Percentiles rank a stretch among this genome's conserved stretches.
Evolutionary conservation across 2,888 invertebrate species (phyloP).

Genomic region (Hypena proboscidalis): DNA sequence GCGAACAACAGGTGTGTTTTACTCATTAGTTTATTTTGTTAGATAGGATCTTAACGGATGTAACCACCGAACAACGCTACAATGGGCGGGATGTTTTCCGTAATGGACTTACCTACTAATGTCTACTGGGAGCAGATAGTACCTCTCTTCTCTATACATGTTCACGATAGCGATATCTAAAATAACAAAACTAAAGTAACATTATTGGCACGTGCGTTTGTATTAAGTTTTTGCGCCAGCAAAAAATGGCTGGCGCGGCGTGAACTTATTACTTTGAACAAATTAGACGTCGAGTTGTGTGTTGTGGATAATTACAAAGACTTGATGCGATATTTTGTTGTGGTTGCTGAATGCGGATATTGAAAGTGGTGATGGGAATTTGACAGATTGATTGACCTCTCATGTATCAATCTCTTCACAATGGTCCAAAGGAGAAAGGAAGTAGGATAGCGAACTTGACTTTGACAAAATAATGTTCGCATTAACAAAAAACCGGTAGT

Average conservation of each 20-base stretch:
- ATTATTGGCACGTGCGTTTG: conserved; percentile 73
- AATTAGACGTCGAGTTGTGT: conserved; percentile 71
- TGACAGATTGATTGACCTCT: too few species aligned
- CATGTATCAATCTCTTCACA: too few species aligned
- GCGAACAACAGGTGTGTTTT: conserved; percentile 70
- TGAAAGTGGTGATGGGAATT: too few species aligned
- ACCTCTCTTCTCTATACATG: conserved; percentile 58
- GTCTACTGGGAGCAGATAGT: conserved; percentile 39
- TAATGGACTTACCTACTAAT: conserved; percentile 72
- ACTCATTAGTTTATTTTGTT: conserved; percentile 77
- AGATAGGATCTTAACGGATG: conserved; percentile 81
- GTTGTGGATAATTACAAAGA: conserved; percentile 67
- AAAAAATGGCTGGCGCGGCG: conserved; percentile 65
- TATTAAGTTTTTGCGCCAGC: conserved; percentile 66
- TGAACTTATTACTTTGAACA: conserved; percentile 71
- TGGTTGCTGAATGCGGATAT: conserved; percentile 56
- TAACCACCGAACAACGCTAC: conserved; percentile 72
- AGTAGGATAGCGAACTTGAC: too few species aligned
- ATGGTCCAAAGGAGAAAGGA: too few species aligned
- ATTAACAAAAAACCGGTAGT: too few species aligned
- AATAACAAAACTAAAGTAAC: conserved; percentile 78
- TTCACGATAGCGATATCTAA: conserved; percentile 73
- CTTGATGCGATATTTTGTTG: conserved; percentile 66
- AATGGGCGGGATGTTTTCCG: conserved; percentile 73
- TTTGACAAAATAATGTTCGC: too few species aligned